phyloP scores from a whole-genome alignment of 2,888 invertebrate species.

The Archaeoteleia sp. region DNA sequence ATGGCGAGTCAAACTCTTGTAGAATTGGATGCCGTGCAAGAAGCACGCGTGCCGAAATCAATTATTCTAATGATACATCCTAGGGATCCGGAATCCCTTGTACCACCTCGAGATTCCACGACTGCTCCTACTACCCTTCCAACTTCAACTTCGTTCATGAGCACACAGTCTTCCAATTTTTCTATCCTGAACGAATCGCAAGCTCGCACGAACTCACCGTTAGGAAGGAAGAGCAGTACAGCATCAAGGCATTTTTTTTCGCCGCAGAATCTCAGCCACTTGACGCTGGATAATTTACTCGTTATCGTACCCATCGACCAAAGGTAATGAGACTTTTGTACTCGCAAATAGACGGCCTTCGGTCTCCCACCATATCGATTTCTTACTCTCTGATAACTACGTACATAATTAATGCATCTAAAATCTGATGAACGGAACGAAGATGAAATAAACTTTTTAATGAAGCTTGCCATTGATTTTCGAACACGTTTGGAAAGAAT shows the following conservation, averaged over 20 bases:
- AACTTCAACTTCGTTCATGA: conserved; percentile 29
- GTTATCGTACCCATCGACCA: conserved; percentile 69
- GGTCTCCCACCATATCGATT: conserved; percentile 29
- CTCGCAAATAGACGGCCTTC: conserved; percentile 50
- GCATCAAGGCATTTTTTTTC: conserved; percentile 53
- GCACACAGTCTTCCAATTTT: conserved; percentile 59
- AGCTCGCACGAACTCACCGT: conserved; percentile 15
- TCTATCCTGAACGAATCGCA: conserved; percentile 49
- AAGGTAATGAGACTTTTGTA: conserved; percentile 61
- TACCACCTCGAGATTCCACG: conserved; percentile 65
- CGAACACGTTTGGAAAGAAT: too few relatives aligned
- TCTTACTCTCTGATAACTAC: conserved; percentile 8
- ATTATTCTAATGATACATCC: conserved; percentile 75
- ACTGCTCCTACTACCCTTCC: conserved; percentile 14
- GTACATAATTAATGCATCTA: conserved; percentile 23
- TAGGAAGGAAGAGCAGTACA: conserved; percentile 18
- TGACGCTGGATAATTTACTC: conserved; percentile 64
- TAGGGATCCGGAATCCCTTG: conserved; percentile 63
- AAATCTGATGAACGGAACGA: not conserved
- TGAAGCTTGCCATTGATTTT: too few relatives aligned
- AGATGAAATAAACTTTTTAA: not conserved
- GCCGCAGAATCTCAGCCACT: conserved; percentile 59
- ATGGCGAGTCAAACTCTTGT: conserved; percentile 60
- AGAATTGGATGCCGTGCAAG: conserved; percentile 74
- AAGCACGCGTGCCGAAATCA: conserved; percentile 73